Base-by-base conservation (phyloP, 2,888 invertebrate genomes). In the Bruchidius siliquastri region DNA sequence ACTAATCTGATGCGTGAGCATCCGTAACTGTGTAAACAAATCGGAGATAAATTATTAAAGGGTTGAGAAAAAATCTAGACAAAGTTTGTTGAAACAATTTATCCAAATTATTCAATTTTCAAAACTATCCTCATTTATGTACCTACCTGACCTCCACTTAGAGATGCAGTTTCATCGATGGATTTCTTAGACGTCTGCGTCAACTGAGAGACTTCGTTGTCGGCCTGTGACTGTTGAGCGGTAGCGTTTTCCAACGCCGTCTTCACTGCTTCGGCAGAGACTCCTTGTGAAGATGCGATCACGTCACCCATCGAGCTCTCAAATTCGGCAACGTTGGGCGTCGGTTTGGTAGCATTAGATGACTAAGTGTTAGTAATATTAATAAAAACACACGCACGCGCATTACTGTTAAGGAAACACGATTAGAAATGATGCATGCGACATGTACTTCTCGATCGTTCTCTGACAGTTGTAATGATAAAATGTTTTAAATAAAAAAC, bases 181-280 rank as follows among this genome's bases (percentile, higher is more conserved):
- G 49, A 49, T 49, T 49, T 49, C 18, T 49, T 49, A 8, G 49
- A 49, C 0, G 10, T 49, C 18, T 49, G 49, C 49, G 49, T 49
- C 18, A 49, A 49, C 18, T 49, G 49, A 49, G 86, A 86, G 72
- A 87, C 86, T 78, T 87, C 87, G 77, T 85, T 87, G 79, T 87
- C 82, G 71, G 83, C 82, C 18, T 49, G 49, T 13, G 49, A 49
- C 18, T 49, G 49, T 78, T 85, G 85, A n/a, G 83, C 77, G 72
- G 81, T 82, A 71, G 80, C 79, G 72, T 74, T 82, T 74, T 84
- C 83, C 21, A 80, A 75, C 68, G 81, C 82, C 6, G 81, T 76
- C 32, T 79, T 78, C 20, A 80, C 78, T 20, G 79, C 82, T 70
- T 77, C 79, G 3, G 81, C 81, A 6, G 81, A 80, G 21, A 81